These are phyloP conservation scores for Pogonomyrmex barbatus DNA, from an alignment of 1,140 invertebrate genomes.

Conservation along the genomic window DNA sequence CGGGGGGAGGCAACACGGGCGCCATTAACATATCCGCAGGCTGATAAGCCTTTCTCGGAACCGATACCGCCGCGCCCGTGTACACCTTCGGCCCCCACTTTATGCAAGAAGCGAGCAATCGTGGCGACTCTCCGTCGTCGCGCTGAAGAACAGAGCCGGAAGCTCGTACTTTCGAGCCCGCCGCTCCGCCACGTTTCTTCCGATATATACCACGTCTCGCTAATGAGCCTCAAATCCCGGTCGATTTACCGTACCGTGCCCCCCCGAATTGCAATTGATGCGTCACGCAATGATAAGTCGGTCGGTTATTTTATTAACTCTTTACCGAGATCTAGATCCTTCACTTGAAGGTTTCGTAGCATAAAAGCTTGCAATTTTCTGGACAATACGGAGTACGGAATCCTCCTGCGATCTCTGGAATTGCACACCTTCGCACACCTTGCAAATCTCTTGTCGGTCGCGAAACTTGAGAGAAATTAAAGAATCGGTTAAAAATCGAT, in stretches of 20 bases:
- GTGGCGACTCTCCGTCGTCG: constrained; percentile 40
- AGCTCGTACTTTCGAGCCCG: constrained; percentile 64
- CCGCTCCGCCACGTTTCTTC: constrained; percentile 8
- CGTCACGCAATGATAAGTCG: constrained; percentile 41
- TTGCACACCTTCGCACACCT: not conserved
- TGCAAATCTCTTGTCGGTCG: not conserved
- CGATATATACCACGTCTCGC: constrained; percentile 26
- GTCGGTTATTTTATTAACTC: constrained; percentile 7
- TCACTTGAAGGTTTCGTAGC: not conserved
- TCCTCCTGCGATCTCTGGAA: not conserved
- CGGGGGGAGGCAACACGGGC: constrained; percentile 79
- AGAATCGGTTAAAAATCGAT: no score
- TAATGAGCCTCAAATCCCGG: constrained; percentile 57
- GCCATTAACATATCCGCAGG: constrained; percentile 85
- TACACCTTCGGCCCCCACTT: constrained; percentile 74
- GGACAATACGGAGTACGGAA: not conserved
- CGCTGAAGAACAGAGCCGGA: constrained; percentile 71
- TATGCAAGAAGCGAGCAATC: constrained; percentile 74
- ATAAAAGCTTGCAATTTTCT: not conserved
- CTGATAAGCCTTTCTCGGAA: constrained; percentile 85
- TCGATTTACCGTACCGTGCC: constrained; percentile 16
- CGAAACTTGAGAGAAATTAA: no score
- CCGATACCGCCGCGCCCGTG: constrained; percentile 80
- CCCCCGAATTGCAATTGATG: not conserved
- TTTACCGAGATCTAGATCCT: no score